Evolutionary conservation across 1,140 invertebrate species (phyloP).

Genomic region (Megathymus violae): DNA sequence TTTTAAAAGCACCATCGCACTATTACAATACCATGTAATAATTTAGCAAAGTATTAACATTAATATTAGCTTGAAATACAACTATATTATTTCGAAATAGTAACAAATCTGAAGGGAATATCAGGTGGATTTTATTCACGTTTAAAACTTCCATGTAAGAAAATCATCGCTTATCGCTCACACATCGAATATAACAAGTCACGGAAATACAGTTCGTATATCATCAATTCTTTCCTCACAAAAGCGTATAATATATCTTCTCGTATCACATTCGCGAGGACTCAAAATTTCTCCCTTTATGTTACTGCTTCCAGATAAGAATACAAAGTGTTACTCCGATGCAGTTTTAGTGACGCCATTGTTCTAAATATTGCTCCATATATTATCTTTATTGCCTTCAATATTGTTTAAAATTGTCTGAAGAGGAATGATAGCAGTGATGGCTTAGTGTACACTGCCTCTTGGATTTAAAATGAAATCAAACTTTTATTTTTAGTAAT

Average conservation of each 20-base stretch:
- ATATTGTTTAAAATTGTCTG: conserved; percentile 38
- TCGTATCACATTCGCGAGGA: conserved; percentile 24
- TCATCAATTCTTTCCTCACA: conserved; percentile 38
- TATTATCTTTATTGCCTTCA: conserved; percentile 38
- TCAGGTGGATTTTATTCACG: too few species aligned
- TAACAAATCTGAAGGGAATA: too few species aligned
- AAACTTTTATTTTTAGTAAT: too few species aligned
- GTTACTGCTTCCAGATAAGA: conserved; percentile 33
- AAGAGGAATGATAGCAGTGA: conserved; percentile 6
- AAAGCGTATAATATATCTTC: conserved; percentile 32
- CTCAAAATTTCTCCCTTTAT: conserved; percentile 29
- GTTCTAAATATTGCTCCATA: conserved; percentile 36
- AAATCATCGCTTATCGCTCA: neutral
- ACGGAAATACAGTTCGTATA: neutral
- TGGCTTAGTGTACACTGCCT: neutral
- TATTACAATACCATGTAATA: too few species aligned
- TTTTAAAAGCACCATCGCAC: too few species aligned
- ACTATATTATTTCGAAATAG: too few species aligned
- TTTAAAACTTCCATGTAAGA: too few species aligned
- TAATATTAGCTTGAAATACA: too few species aligned
- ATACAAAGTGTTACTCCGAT: conserved; percentile 22
- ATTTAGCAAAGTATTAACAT: too few species aligned
- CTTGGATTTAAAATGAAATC: too few species aligned
- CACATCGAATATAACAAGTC: neutral
- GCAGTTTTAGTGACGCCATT: conserved; percentile 33